A percentile compares a stretch with the other conserved stretches of the same genome.
Evolutionary conservation across 2,888 invertebrate genomes (phyloP).

Genomic region (Drosophila mayaguana): DNA sequence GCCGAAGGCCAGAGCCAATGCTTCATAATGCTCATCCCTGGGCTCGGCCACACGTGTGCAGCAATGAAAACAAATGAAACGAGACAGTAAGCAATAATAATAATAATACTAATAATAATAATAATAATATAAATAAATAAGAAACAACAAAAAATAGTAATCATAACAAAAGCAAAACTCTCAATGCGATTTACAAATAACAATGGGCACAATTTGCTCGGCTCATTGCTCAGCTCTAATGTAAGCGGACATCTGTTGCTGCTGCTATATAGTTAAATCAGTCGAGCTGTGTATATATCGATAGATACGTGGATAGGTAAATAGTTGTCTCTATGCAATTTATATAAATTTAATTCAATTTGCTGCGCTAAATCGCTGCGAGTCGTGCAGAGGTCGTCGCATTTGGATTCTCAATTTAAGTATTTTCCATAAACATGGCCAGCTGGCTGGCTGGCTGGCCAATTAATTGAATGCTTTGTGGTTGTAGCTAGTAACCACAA

Average conservation of each 20-base stretch:
- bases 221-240: slow-evolving; percentile 67
- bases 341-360: slow-evolving; percentile 80
- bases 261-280: slow-evolving; percentile 30
- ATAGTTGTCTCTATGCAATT: slow-evolving; percentile 68
- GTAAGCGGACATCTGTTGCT: slow-evolving; percentile 72
- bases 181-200: slow-evolving; percentile 76
- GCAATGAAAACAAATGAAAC: slow-evolving; percentile 19
- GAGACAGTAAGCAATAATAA: too few species aligned
- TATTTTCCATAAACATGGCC: slow-evolving; percentile 58
- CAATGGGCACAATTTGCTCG: slow-evolving; percentile 76
- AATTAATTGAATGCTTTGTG: slow-evolving; percentile 57
- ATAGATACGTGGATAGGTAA: slow-evolving; percentile 13
- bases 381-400: slow-evolving; percentile 66
- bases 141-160: slow-evolving; percentile 1
- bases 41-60: slow-evolving; percentile 33
- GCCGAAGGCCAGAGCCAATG: slow-evolving; percentile 69
- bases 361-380: slow-evolving; percentile 72
- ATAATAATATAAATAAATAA: slow-evolving; percentile 20
- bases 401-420: slow-evolving; percentile 57
- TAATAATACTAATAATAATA: slow-evolving; percentile 13
- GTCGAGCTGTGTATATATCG: slow-evolving; percentile 4
- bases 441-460: slow-evolving; percentile 62
- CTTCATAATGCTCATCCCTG: slow-evolving; percentile 48
- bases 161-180: slow-evolving; percentile 56
- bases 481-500: slow-evolving; percentile 53